phyloP scores from a whole-genome alignment of 1,140 invertebrate species.

The Platorchestia sp. region DNA sequence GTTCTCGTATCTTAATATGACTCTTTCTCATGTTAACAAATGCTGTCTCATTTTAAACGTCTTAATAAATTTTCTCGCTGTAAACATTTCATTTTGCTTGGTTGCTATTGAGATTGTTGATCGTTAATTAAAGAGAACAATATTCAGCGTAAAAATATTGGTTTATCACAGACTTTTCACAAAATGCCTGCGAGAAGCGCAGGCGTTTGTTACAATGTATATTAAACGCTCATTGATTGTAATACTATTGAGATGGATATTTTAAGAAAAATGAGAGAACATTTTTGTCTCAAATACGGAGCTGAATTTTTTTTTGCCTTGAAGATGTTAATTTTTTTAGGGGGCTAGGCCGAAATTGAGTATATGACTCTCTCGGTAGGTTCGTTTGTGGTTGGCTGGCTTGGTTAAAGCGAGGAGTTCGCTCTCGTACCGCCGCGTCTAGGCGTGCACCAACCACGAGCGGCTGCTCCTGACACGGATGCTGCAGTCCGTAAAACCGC shows the following conservation, averaged over 20 bases:
- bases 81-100: too few species aligned
- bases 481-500: slow-evolving; percentile 45
- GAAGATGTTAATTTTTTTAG: not conserved
- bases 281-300: not conserved
- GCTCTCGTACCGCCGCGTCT: not conserved
- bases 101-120: too few species aligned
- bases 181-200: not conserved
- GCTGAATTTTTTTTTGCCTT: not conserved
- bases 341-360: not conserved
- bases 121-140: too few species aligned
- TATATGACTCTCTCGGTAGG: not conserved
- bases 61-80: too few species aligned
- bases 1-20: too few species aligned
- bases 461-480: not conserved
- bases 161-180: too few species aligned
- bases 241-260: not conserved
- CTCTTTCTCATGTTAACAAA: too few species aligned
- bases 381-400: not conserved
- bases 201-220: not conserved
- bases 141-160: too few species aligned
- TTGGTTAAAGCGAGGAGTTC: not conserved
- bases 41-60: too few species aligned
- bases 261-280: not conserved
- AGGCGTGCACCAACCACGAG: slow-evolving; percentile 1
- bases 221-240: not conserved